phyloP scores from a whole-genome alignment of 2,113 vertebrate genomes.

The Dicaeum eximium region DNA sequence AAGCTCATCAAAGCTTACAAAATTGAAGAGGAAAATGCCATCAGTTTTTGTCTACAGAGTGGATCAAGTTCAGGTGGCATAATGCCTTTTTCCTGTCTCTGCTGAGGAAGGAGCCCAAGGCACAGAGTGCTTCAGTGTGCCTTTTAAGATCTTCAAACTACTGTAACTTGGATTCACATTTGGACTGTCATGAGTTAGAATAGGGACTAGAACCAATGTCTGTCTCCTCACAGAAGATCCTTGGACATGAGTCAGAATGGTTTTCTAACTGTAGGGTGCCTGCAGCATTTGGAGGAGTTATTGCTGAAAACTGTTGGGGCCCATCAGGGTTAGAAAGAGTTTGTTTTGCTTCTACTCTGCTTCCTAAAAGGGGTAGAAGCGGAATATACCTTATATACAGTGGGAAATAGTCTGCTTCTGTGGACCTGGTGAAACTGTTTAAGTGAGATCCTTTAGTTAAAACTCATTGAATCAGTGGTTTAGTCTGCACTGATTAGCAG shows the following conservation, averaged over 20 bases:
- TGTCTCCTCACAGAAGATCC: neutral
- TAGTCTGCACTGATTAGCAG: neutral
- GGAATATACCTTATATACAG: neutral
- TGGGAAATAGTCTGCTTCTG: neutral
- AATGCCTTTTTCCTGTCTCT: neutral
- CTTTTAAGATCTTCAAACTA: neutral
- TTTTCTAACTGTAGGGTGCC: neutral
- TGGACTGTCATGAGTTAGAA: neutral
- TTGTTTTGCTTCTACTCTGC: neutral
- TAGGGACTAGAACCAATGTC: neutral
- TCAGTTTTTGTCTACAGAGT: neutral
- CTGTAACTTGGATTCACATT: neutral
- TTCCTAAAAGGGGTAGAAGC: neutral
- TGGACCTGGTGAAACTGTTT: neutral
- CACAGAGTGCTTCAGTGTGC: neutral
- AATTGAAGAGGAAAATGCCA: neutral
- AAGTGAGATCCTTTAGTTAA: neutral
- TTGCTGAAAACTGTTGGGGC: neutral
- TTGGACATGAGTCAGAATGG: neutral
- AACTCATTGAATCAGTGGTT: neutral
- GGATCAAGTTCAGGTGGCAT: neutral
- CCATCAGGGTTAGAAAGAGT: neutral
- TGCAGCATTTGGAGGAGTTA: neutral
- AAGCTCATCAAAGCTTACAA: neutral
- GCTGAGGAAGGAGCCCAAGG: neutral